These are phyloP conservation scores for Coracias cyanogaster DNA, from an alignment of 2,797 vertebrate genomes.

Conservation along the genomic window DNA sequence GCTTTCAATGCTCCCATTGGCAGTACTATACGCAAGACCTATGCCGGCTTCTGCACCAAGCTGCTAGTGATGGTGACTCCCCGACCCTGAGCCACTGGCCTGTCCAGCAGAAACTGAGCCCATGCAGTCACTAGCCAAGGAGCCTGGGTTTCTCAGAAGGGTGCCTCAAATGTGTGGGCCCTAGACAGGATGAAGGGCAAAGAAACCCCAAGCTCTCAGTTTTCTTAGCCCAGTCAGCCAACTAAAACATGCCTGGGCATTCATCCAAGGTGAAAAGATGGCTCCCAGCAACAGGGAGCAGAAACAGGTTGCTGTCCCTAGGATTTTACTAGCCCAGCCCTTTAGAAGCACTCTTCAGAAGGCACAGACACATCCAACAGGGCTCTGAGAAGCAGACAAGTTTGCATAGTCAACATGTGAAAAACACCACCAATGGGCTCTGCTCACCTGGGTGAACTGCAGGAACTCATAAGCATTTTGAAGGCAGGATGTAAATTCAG, in stretches of 20 bases:
- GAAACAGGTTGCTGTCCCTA: background rate
- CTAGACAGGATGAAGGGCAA: background rate
- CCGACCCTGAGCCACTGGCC: background rate
- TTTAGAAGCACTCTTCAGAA: background rate
- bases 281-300: background rate
- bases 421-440: background rate
- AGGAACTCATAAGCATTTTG: constrained; percentile 87
- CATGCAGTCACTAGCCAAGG: background rate
- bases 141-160: background rate
- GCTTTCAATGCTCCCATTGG: background rate
- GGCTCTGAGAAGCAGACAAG: background rate
- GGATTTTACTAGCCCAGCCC: background rate
- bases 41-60: background rate
- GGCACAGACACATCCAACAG: background rate
- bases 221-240: background rate
- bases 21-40: background rate
- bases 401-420: background rate
- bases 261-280: background rate
- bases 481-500: constrained; percentile 82
- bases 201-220: background rate
- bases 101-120: background rate
- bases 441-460: constrained; percentile 86
- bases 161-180: background rate
- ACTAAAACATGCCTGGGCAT: background rate
- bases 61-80: background rate